Evolutionary conservation across 2,113 vertebrate genomes (phyloP).

Genomic region (Anguilla japonica): DNA sequence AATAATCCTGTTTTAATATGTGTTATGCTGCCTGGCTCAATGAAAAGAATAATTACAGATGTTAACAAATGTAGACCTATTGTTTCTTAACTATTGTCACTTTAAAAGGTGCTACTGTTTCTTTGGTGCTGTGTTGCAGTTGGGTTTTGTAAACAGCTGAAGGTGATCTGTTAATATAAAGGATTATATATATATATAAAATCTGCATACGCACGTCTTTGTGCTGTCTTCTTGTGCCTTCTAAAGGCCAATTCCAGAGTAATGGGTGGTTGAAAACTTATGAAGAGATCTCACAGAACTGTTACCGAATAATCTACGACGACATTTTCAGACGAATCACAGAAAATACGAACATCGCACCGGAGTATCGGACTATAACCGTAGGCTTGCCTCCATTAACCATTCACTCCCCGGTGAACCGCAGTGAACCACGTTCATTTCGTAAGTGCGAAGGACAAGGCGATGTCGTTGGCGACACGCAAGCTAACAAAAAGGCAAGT

Average conservation of each 20-base stretch:
- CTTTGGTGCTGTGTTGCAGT: slow-evolving; percentile 25
- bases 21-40: slow-evolving; percentile 18
- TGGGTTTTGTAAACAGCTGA: slow-evolving; percentile 20
- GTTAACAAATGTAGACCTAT: slow-evolving; percentile 7
- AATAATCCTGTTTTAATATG: slow-evolving; percentile 5
- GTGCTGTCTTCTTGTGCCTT: slow-evolving; percentile 24
- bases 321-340: not conserved
- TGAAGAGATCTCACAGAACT: not conserved
- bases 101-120: slow-evolving; percentile 26
- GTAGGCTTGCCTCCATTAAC: not conserved
- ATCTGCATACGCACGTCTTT: not conserved
- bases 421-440: not conserved
- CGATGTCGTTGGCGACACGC: not conserved
- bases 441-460: not conserved
- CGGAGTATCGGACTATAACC: not conserved
- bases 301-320: not conserved
- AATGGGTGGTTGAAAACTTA: not conserved
- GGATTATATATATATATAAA: slow-evolving; percentile 9
- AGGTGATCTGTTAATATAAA: slow-evolving; percentile 20
- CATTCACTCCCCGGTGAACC: not conserved
- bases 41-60: not conserved
- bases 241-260: slow-evolving; percentile 22
- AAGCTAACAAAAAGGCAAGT: not conserved
- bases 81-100: slow-evolving; percentile 12
- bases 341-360: not conserved